Evolutionary conservation across 2,797 vertebrate species (phyloP).

Genomic region (Varecia variegata): DNA sequence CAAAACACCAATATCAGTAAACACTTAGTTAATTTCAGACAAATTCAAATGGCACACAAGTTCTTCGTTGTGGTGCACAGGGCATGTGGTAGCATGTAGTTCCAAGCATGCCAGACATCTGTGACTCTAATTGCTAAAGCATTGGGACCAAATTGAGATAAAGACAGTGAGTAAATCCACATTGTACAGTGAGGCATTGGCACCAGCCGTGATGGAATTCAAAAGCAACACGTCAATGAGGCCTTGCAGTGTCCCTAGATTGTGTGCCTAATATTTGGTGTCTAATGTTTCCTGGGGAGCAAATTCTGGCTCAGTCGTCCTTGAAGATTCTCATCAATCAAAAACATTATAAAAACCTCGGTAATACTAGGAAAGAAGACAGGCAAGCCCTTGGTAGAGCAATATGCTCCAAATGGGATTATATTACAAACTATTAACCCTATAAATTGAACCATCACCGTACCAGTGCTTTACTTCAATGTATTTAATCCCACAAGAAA

Average conservation of each 20-base stretch:
- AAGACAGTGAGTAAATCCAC: not conserved
- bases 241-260: not conserved
- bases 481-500: constrained; percentile 2
- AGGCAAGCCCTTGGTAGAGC: not conserved
- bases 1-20: not conserved
- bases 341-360: not conserved
- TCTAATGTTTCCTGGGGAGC: not conserved
- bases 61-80: not conserved
- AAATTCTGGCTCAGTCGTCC: not conserved
- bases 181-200: constrained; percentile 24
- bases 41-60: constrained; percentile 5
- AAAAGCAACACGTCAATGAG: constrained; percentile 1
- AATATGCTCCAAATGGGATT: not conserved
- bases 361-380: not conserved
- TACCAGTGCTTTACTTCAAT: not conserved
- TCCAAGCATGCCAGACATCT: constrained; percentile 37
- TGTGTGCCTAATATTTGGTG: not conserved
- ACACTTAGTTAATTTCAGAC: constrained; percentile 40
- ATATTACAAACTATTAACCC: not conserved
- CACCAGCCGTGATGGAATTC: not conserved
- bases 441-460: not conserved
- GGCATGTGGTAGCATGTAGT: constrained; percentile 27
- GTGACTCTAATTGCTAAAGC: constrained; percentile 50
- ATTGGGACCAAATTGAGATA: constrained; percentile 31
- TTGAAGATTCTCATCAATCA: not conserved